Conservation (phyloP, 2,113 vertebrate genomes). For the Potamarius usumacintae region DNA sequence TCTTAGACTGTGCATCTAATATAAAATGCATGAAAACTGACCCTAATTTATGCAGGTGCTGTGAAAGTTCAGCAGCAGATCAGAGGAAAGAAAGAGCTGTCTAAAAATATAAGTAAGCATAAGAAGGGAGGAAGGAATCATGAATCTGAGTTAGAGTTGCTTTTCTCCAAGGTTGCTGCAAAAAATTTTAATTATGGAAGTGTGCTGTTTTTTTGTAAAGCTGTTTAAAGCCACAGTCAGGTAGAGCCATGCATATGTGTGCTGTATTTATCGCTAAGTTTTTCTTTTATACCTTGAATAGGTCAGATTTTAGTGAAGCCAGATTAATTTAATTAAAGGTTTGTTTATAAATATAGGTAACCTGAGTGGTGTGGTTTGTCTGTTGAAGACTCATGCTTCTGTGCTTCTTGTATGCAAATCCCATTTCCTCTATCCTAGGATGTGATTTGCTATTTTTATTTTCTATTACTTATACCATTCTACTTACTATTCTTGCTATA, state of each 20-base stretch:
- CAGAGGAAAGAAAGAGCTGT: not conserved
- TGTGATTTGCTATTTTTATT: not conserved
- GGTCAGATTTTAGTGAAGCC: not conserved
- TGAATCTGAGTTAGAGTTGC: not conserved
- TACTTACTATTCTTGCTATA: not conserved
- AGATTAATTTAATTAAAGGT: not conserved
- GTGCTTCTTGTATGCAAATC: not conserved
- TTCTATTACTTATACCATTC: not conserved
- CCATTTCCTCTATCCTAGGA: not conserved
- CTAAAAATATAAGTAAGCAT: not conserved
- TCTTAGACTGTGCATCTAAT: not conserved
- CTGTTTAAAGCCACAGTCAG: not conserved
- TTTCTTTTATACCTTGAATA: not conserved
- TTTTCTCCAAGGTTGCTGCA: not conserved
- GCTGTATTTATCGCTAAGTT: not conserved
- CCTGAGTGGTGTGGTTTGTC: not conserved
- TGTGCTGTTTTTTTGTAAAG: not conserved
- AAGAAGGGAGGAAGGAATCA: not conserved
- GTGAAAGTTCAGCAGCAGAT: not conserved
- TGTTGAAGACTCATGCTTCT: not conserved
- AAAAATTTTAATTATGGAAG: not conserved
- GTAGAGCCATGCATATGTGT: not conserved
- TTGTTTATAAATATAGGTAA: not conserved
- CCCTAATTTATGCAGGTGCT: not conserved
- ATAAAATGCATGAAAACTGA: not conserved